A percentile compares a stretch with the other conserved stretches of the same genome.
Evolutionary conservation across 2,888 invertebrate species (phyloP).

Genomic region (Bugula neritina): DNA sequence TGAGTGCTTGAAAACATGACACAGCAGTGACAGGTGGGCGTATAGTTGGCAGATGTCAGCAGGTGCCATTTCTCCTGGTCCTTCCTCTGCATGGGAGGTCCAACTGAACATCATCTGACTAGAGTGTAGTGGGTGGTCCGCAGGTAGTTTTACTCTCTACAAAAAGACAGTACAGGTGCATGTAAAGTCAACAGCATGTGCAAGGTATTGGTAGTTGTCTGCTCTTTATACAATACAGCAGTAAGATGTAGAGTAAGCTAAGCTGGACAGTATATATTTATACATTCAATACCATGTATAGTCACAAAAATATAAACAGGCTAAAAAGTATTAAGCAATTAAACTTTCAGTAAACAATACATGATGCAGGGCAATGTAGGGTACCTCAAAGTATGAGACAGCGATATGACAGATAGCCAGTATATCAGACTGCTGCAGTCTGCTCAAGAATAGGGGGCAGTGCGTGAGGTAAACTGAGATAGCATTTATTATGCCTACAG

Average conservation of each 20-base stretch:
- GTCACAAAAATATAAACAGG: no score
- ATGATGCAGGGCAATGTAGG: no score
- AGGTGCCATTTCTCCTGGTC: background rate
- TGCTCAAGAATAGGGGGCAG: background rate
- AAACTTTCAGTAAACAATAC: no score
- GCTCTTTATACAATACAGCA: no score
- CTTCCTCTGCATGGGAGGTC: conserved; percentile 8
- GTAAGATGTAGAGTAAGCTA: no score
- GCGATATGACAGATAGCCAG: conserved; percentile 19
- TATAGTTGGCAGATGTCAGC: conserved; percentile 10
- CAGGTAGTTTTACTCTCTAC: conserved; percentile 1
- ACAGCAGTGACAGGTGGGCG: background rate
- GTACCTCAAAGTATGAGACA: conserved; percentile 15
- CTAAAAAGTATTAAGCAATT: no score
- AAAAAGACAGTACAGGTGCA: no score
- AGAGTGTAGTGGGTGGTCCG: background rate
- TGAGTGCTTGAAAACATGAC: conserved; percentile 4
- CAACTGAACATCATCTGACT: conserved; percentile 22
- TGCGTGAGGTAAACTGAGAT: background rate
- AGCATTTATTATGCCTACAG: background rate
- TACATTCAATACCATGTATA: no score
- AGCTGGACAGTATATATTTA: no score
- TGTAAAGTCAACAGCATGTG: no score
- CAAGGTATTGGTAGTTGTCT: no score
- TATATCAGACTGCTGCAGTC: conserved; percentile 5